A percentile compares a stretch with the other conserved stretches of the same genome.
phyloP scores from a whole-genome alignment of 2,888 invertebrate species.

The Rhabditoides inermis region DNA sequence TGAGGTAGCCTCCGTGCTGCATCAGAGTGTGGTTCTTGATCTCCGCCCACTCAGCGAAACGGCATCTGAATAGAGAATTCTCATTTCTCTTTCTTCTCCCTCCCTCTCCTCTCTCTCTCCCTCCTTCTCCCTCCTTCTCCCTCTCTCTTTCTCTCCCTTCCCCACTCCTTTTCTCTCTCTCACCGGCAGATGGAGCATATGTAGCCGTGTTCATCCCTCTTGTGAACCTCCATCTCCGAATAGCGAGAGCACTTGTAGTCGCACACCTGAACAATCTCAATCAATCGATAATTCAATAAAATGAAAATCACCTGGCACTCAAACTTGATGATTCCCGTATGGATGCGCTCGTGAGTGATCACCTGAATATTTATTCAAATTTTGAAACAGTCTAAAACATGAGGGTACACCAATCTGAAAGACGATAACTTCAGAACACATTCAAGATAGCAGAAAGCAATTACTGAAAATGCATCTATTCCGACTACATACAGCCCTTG shows the following conservation, averaged over 20 bases:
- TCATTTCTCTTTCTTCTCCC: conserved; percentile 9
- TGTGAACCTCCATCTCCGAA: conserved; percentile 47
- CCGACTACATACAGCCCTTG: no score
- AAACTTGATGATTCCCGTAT: conserved; percentile 52
- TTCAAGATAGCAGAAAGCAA: no score
- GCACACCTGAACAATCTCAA: conserved; percentile 19
- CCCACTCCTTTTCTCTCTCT: no score
- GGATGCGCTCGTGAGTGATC: conserved; percentile 51
- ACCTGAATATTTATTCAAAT: conserved; percentile 16
- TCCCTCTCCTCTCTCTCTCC: conserved; percentile 9
- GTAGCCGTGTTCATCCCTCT: conserved; percentile 51
- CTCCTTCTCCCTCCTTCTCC: no score
- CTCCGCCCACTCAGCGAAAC: conserved; percentile 47
- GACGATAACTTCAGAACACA: no score
- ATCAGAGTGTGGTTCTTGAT: conserved; percentile 50
- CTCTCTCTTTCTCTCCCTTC: no score
- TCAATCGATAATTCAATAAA: conserved; percentile 18
- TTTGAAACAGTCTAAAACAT: no score
- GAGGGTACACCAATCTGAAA: no score
- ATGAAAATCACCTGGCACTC: conserved; percentile 48
- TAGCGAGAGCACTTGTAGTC: conserved; percentile 41
- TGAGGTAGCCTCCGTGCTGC: conserved; percentile 50
- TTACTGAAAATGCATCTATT: no score
- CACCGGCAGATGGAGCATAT: conserved; percentile 51
- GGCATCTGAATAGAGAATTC: no score